phyloP scores from a whole-genome alignment of 2,797 vertebrate genomes.

The Carcharodon carcharias region DNA sequence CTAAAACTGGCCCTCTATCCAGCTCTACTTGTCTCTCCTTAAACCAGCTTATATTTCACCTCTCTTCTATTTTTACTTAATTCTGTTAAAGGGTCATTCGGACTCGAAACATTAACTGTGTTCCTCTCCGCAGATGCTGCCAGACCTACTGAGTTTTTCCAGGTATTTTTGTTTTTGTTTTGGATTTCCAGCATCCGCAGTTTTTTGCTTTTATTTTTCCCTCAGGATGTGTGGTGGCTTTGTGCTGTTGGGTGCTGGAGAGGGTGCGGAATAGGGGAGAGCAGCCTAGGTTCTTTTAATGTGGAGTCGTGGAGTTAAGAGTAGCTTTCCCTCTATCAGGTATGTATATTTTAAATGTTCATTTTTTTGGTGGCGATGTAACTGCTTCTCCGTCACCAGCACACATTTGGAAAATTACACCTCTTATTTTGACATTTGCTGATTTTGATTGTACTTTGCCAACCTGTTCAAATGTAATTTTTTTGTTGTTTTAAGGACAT shows the following conservation, averaged over 20 bases:
- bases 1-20: no score
- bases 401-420: background rate
- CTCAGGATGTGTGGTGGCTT: background rate
- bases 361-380: background rate
- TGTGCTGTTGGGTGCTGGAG: background rate
- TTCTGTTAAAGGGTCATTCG: no score
- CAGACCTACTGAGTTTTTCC: no score
- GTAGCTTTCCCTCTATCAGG: background rate
- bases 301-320: background rate
- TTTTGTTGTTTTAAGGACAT: background rate
- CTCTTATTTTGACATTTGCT: background rate
- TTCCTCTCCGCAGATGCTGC: no score
- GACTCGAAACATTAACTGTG: no score
- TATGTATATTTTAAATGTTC: background rate
- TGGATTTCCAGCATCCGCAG: no score
- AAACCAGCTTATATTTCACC: no score
- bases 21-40: no score
- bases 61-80: no score
- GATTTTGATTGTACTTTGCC: background rate
- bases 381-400: background rate
- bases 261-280: background rate
- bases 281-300: background rate
- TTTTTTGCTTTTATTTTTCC: no score
- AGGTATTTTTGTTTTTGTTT: no score
- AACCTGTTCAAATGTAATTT: background rate